A percentile compares a stretch with the other conserved stretches of the same genome.
phyloP scores from a whole-genome alignment of 2,888 invertebrate genomes.

The Trissonchulus latispiculum region DNA sequence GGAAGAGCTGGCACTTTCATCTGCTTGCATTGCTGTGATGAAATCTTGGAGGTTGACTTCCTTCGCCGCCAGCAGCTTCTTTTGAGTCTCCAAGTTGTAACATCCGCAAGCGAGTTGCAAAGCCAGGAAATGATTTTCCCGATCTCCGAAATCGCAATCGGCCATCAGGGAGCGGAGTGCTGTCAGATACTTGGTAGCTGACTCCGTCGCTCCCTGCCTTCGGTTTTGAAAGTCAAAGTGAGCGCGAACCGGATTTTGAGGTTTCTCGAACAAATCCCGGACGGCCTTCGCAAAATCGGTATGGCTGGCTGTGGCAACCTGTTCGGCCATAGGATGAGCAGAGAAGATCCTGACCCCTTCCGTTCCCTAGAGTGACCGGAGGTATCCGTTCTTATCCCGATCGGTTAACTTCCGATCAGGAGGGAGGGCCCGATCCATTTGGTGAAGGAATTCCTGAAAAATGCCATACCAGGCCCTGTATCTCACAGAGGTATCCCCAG shows the following conservation, averaged over 20 bases:
- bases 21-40: neutral
- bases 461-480: too few relatives aligned
- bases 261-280: neutral
- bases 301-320: neutral
- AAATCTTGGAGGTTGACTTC: neutral
- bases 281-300: neutral
- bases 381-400: neutral
- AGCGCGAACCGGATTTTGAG: neutral
- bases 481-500: too few relatives aligned
- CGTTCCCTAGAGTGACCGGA: neutral
- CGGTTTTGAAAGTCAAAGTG: neutral
- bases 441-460: too few relatives aligned
- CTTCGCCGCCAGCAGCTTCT: neutral
- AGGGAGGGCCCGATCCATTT: neutral
- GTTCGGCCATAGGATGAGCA: neutral
- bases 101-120: neutral
- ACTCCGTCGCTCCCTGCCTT: neutral
- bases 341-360: neutral
- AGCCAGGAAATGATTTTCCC: too few relatives aligned
- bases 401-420: neutral
- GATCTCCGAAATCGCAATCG: neutral
- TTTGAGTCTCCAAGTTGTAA: neutral
- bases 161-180: neutral
- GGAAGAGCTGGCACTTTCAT: neutral
- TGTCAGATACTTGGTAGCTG: neutral